A percentile compares a stretch with the other conserved stretches of the same genome.
Evolutionary conservation across 2,888 invertebrate genomes (phyloP).

Genomic region (Philaethria dido): DNA sequence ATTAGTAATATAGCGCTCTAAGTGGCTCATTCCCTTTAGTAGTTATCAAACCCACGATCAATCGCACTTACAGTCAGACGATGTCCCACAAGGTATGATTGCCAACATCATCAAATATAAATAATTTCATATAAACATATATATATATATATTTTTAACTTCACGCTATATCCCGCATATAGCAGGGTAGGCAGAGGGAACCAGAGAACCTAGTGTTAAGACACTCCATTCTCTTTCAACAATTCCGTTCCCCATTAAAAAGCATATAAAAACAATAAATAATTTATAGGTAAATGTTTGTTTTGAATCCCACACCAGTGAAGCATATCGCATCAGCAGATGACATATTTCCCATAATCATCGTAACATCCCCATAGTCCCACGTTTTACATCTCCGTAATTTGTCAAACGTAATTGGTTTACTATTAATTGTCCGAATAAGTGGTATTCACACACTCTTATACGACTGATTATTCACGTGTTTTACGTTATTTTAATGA

Average conservation of each 20-base stretch:
- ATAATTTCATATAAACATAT: conserved; percentile 15
- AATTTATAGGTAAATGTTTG: conserved; percentile 31
- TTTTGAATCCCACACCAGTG: conserved; percentile 62
- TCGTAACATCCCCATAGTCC: conserved; percentile 60
- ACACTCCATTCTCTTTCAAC: no score
- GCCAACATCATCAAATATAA: background rate
- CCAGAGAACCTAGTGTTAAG: no score
- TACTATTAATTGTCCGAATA: conserved; percentile 62
- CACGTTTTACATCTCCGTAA: conserved; percentile 66
- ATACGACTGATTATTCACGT: conserved; percentile 19
- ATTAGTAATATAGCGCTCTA: no score
- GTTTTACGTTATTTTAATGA: background rate
- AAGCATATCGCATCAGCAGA: conserved; percentile 64
- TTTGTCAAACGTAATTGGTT: conserved; percentile 73
- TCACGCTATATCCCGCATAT: no score
- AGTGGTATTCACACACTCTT: conserved; percentile 51
- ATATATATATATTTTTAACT: no score
- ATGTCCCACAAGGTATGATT: no score
- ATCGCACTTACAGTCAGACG: no score
- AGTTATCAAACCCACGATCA: no score
- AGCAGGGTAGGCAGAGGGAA: no score
- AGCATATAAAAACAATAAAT: conserved; percentile 32
- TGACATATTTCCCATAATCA: conserved; percentile 78
- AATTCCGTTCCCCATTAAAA: no score
- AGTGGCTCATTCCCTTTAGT: no score